Percentiles rank a stretch among this genome's conserved stretches.
Evolutionary conservation across 2,797 vertebrate genomes (phyloP).

Genomic region (Syngnathus acus): DNA sequence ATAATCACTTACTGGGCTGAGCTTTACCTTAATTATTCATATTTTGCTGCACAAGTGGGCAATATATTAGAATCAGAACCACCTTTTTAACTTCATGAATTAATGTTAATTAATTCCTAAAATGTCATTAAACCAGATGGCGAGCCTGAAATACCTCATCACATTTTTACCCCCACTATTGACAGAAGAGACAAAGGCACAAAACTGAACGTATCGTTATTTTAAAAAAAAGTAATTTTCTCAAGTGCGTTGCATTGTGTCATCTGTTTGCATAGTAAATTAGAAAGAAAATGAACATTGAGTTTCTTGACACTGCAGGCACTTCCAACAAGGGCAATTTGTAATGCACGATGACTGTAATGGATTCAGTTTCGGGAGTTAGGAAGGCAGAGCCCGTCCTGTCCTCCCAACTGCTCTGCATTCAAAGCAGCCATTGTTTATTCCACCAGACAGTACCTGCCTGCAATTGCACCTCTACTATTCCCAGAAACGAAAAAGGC

Average conservation of each 20-base stretch:
- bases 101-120: not conserved
- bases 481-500: too few relatives aligned
- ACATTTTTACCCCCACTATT: too few relatives aligned
- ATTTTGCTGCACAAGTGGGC: not conserved
- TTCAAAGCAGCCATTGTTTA: not conserved
- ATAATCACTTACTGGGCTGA: not conserved
- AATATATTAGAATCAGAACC: not conserved
- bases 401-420: not conserved
- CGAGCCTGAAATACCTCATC: not conserved
- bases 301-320: not conserved
- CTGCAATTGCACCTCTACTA: not conserved
- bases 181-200: not conserved
- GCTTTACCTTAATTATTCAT: not conserved
- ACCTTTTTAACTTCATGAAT: not conserved
- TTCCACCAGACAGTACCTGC: not conserved
- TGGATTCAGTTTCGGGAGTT: not conserved
- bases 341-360: not conserved
- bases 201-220: not conserved
- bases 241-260: not conserved
- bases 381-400: not conserved
- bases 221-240: not conserved
- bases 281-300: not conserved
- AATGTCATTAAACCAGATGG: slow-evolving; percentile 1
- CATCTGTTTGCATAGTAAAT: not conserved
- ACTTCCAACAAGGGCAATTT: not conserved